These are phyloP conservation scores for Vireo griseus DNA, from an alignment of 2,797 vertebrate species.

Conservation along the genomic window DNA sequence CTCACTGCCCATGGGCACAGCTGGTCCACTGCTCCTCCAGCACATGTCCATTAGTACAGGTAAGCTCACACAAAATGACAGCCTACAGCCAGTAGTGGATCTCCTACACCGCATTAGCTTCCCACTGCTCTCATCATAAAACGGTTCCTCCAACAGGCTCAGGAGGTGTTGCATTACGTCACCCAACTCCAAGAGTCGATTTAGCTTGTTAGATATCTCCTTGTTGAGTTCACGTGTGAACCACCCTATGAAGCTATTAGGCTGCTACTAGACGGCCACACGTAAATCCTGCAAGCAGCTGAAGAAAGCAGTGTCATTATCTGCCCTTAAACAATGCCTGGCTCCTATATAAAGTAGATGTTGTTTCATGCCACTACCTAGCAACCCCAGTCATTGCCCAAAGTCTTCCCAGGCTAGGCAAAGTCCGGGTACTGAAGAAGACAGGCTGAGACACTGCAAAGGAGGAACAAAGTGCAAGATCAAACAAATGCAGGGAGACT, in stretches of 20 bases:
- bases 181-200: not conserved
- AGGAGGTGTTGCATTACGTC: not conserved
- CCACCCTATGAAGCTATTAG: not conserved
- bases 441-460: not conserved
- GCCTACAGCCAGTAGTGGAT: not conserved
- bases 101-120: not conserved
- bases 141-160: not conserved
- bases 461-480: not conserved
- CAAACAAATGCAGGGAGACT: not conserved
- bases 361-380: not conserved
- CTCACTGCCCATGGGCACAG: not conserved
- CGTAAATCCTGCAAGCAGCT: not conserved
- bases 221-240: not conserved
- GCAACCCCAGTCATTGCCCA: not conserved
- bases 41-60: not conserved
- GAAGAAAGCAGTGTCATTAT: not conserved
- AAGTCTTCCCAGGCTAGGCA: not conserved
- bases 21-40: not conserved
- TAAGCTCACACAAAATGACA: not conserved
- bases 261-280: not conserved
- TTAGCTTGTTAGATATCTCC: not conserved
- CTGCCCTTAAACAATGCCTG: not conserved
- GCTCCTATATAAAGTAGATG: not conserved
- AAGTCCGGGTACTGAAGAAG: fast-evolving
- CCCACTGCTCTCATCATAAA: not conserved